phyloP scores from a whole-genome alignment of 1,140 invertebrate genomes.

The Marisa cornuarietis region DNA sequence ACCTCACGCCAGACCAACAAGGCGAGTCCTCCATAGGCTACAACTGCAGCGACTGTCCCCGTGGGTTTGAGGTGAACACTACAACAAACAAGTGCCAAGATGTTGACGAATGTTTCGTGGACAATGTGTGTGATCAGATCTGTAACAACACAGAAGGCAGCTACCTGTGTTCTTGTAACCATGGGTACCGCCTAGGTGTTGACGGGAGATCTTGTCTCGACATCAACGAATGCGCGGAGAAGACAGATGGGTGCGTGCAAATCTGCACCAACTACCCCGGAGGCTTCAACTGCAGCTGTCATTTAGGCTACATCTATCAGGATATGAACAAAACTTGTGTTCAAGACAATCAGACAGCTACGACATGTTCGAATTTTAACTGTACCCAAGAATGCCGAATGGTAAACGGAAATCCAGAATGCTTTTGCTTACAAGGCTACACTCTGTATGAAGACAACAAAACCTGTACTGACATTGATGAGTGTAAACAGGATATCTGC shows the following conservation, averaged over 20 bases:
- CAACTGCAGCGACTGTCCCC: constrained; percentile 19
- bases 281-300: constrained; percentile 43
- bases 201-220: constrained; percentile 35
- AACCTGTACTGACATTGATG: constrained; percentile 11
- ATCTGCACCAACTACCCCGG: constrained; percentile 45
- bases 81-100: not conserved
- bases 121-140: constrained; percentile 8
- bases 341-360: not conserved
- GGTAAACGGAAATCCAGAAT: not conserved
- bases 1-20: constrained; percentile 14
- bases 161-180: constrained; percentile 19
- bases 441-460: not conserved
- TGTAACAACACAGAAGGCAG: constrained; percentile 25
- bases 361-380: not conserved
- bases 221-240: constrained; percentile 57
- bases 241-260: constrained; percentile 62
- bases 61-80: constrained; percentile 1
- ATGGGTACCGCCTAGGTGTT: constrained; percentile 4
- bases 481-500: constrained; percentile 8
- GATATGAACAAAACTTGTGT: constrained; percentile 18
- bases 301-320: constrained; percentile 18
- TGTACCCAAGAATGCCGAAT: not conserved
- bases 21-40: constrained; percentile 4
- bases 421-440: not conserved
- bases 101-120: too few species aligned